These are phyloP conservation scores for Oreohelix idahoensis DNA, from an alignment of 1,140 invertebrate genomes.

Conservation along the genomic window DNA sequence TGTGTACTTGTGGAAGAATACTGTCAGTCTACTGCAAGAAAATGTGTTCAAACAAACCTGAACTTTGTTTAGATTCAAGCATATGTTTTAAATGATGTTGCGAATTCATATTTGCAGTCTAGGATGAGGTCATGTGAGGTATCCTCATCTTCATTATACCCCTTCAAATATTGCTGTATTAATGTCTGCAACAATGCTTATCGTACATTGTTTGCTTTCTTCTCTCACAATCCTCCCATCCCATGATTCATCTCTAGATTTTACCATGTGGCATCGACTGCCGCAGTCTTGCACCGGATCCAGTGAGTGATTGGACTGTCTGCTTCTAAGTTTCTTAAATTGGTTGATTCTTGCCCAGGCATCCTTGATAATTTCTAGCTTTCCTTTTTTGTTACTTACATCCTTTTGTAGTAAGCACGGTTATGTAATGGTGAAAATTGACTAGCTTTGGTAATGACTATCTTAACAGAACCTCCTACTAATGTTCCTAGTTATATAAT, in stretches of 20 bases:
- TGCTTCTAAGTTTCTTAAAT: background rate
- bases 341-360: background rate
- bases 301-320: conserved; percentile 60
- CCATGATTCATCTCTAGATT: conserved; percentile 56
- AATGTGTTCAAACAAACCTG: too few species aligned
- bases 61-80: too few species aligned
- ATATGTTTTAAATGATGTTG: too few species aligned
- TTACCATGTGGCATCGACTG: conserved; percentile 64
- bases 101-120: too few species aligned
- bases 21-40: too few species aligned
- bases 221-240: background rate
- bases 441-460: background rate
- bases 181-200: background rate
- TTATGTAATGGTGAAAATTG: background rate
- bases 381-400: background rate
- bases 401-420: background rate
- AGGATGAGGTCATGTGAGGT: too few species aligned
- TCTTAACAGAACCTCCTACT: background rate
- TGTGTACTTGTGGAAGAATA: too few species aligned
- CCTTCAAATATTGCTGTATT: background rate
- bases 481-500: background rate
- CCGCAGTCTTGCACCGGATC: conserved; percentile 61
- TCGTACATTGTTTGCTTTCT: background rate
- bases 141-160: background rate
- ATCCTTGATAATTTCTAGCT: background rate